phyloP scores from a whole-genome alignment of 1,140 invertebrate genomes.

The Gerris buenoi region DNA sequence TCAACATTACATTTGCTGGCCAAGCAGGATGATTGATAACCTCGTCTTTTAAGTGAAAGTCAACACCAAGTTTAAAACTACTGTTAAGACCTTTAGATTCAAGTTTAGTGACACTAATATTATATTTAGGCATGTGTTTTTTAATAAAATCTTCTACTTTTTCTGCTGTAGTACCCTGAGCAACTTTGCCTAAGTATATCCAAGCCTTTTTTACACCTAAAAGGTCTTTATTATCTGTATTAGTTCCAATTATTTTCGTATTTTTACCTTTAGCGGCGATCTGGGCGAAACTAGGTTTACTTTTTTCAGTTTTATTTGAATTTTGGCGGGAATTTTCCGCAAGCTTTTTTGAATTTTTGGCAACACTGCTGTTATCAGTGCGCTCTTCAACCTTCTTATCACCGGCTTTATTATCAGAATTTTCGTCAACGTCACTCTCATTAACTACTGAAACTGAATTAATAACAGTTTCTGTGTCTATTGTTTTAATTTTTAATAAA shows the following conservation, averaged over 20 bases:
- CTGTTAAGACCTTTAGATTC: not conserved
- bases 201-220: not conserved
- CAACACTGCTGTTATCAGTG: not conserved
- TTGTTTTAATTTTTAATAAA: not conserved
- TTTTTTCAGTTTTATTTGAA: not conserved
- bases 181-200: not conserved
- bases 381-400: not conserved
- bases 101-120: not conserved
- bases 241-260: not conserved
- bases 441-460: no score
- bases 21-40: not conserved
- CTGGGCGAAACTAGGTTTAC: not conserved
- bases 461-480: not conserved
- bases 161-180: not conserved
- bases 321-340: not conserved
- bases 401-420: not conserved
- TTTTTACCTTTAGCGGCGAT: not conserved
- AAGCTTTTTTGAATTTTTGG: not conserved
- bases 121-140: not conserved
- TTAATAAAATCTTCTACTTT: not conserved
- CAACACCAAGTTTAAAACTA: not conserved
- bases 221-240: not conserved
- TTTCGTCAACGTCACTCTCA: not conserved
- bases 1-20: not conserved
- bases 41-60: not conserved